phyloP scores from a whole-genome alignment of 2,113 vertebrate genomes.

The Tauraco erythrolophus region DNA sequence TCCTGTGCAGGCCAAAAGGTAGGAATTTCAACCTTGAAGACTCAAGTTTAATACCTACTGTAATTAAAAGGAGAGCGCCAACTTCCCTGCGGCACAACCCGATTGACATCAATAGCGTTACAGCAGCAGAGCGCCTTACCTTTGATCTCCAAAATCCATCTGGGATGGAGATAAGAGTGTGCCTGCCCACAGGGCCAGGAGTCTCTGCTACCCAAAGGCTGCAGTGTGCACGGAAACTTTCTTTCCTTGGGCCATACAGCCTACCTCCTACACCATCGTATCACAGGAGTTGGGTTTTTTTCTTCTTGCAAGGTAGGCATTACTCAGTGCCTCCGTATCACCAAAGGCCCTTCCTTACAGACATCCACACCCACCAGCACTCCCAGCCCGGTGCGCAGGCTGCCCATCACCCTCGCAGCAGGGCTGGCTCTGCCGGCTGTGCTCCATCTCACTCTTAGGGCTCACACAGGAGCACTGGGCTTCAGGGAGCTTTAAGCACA shows the following conservation, averaged over 20 bases:
- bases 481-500: neutral
- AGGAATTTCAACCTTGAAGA: neutral
- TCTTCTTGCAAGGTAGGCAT: neutral
- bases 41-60: neutral
- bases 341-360: neutral
- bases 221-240: neutral
- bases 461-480: neutral
- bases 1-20: neutral
- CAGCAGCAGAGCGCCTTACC: neutral
- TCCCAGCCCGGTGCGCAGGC: accelerated
- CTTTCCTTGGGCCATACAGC: neutral
- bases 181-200: neutral
- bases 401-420: accelerated
- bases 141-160: neutral
- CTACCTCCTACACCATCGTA: neutral
- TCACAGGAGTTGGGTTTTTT: neutral
- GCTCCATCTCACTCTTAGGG: neutral
- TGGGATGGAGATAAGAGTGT: neutral
- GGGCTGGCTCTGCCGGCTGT: neutral
- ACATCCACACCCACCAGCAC: neutral
- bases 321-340: neutral
- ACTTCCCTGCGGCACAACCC: neutral
- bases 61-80: neutral
- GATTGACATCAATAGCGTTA: accelerated
- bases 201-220: neutral